Conservation (phyloP, 2,797 vertebrate species). For the Pseudomugil gertrudae region DNA sequence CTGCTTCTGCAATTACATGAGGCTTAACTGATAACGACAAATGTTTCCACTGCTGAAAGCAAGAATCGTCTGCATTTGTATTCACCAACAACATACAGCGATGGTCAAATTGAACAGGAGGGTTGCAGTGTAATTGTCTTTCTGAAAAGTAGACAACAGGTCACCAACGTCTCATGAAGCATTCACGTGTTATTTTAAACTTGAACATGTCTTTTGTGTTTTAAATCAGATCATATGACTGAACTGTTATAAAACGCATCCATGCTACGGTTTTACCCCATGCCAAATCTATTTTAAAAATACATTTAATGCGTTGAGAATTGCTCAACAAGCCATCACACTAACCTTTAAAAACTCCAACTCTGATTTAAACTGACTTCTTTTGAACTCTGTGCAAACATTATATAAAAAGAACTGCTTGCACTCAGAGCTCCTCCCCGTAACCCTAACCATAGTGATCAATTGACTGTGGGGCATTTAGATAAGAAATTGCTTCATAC, state of each 20-base stretch:
- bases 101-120: neutral
- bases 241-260: neutral
- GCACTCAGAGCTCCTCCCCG: neutral
- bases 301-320: neutral
- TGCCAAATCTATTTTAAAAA: neutral
- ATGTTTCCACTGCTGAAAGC: neutral
- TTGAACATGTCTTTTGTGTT: neutral
- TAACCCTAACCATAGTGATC: neutral
- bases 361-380: neutral
- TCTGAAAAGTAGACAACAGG: neutral
- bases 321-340: neutral
- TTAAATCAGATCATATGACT: neutral
- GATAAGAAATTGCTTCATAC: too few relatives aligned
- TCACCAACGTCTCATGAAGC: neutral
- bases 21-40: neutral
- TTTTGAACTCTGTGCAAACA: too few relatives aligned
- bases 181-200: neutral
- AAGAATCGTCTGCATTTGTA: neutral
- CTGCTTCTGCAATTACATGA: neutral
- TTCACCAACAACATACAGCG: neutral
- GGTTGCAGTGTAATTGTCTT: slow-evolving; percentile 1
- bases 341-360: neutral
- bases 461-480: neutral
- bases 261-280: too few relatives aligned
- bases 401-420: neutral